Evolutionary conservation across 2,113 vertebrate genomes (phyloP), one percentile per base, ranked within the genome.

Genomic region (Hyperopisus bebe): DNA sequence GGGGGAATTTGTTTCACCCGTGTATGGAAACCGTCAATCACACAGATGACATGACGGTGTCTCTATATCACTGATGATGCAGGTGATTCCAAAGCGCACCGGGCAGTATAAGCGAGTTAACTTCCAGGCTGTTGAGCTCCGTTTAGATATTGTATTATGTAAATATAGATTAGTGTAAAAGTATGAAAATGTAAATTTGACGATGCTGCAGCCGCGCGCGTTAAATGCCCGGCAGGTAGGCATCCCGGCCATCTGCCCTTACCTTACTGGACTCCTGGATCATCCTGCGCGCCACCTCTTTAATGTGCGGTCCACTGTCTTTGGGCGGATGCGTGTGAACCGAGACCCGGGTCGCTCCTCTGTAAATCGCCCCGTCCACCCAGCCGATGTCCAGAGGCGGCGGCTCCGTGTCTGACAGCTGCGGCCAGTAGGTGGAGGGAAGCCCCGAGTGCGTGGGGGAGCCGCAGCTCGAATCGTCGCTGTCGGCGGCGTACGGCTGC

Each of bases 221-320:
- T 62, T n/a, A n/a, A 24, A 62, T n/a, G 55, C 55, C 55, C 3
- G 55, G 0, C 2, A 62, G 55, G 55, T 8, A n/a, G 55, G 55
- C 55, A 62, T 62, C 55, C 55, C 55, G 55, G n/a, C 24, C n/a
- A 27, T n/a, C 62, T 13, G 39, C 24, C 50, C 2, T 90, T 96
- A 99, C 98, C 98, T 97, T 98, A 89, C 96, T 95, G 0, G 98
- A 95, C 84, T 97, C 96, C 89, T 99, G 98, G 89, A 99, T 97
- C 92, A 98, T 96, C 86, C 95, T 95, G 91, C 98, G 95, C 90
- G 97, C 97, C 94, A 99, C 97, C 94, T 98, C 95, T 94, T 97
- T 99, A 93, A 99, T 96, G 93, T 98, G 97, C 0, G 98, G 98
- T 0, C 96, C 95, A 10, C 93, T 94, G 86, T 97, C 96, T 93